phyloP scores from a whole-genome alignment of 1,140 invertebrate genomes.

The Stegodyphus mimosarum region DNA sequence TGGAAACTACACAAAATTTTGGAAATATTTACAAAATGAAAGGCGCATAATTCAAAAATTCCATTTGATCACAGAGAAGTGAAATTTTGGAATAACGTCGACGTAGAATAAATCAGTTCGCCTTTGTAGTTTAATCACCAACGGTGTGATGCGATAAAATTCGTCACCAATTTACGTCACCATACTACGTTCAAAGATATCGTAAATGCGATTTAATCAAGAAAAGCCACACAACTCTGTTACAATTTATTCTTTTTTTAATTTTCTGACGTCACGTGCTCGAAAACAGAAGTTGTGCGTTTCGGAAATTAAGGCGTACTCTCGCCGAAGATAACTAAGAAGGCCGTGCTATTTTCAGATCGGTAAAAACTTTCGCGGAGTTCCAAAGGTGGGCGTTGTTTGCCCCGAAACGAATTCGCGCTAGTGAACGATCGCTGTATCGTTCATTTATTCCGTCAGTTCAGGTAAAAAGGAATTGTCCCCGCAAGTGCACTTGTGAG shows the following conservation, averaged over 20 bases:
- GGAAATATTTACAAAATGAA: no score
- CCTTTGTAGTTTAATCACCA: no score
- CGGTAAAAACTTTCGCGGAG: not conserved
- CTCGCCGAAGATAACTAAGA: slow-evolving; percentile 33
- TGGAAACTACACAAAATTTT: no score
- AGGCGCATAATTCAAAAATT: no score
- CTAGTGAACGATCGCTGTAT: not conserved
- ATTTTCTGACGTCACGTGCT: slow-evolving; percentile 25
- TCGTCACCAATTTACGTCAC: no score
- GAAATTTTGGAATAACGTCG: no score
- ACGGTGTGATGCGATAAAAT: no score
- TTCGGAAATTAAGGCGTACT: not conserved
- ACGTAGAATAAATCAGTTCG: no score
- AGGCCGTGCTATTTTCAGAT: slow-evolving; percentile 50
- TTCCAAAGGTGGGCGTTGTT: slow-evolving; percentile 37
- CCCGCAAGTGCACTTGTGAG: slow-evolving; percentile 11
- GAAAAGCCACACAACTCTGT: no score
- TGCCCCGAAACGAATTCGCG: not conserved
- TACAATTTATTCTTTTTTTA: slow-evolving; percentile 5
- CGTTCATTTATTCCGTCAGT: not conserved
- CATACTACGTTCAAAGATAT: no score
- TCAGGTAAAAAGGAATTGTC: not conserved
- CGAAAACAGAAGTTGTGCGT: slow-evolving; percentile 14
- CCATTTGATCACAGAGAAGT: no score
- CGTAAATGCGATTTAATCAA: no score